Percentiles rank a stretch among this genome's conserved stretches.
Evolutionary conservation across 2,113 vertebrate species (phyloP).

Genomic region (Callipepla californica): DNA sequence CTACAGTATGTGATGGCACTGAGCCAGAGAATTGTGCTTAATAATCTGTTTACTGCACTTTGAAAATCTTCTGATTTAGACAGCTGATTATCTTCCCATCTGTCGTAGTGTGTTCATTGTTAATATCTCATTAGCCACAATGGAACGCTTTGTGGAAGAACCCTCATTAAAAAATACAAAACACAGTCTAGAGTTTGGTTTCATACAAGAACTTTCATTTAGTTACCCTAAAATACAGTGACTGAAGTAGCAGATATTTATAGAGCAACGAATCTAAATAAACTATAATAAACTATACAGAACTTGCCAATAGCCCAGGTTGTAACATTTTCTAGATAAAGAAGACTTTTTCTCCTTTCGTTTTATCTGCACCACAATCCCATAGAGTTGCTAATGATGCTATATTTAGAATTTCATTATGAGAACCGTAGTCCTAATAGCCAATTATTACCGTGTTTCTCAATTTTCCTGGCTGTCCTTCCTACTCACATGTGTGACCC

Average conservation of each 20-base stretch:
- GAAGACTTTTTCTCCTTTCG: not conserved
- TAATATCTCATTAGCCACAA: slow-evolving; percentile 27
- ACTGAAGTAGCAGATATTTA: not conserved
- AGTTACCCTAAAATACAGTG: not conserved
- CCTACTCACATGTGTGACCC: not conserved
- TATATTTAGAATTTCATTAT: not conserved
- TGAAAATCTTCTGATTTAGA: slow-evolving; percentile 33
- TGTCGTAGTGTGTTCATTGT: not conserved
- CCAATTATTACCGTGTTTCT: not conserved
- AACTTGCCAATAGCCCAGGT: not conserved
- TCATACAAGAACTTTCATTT: not conserved
- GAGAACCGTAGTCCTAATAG: not conserved
- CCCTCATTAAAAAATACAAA: not conserved
- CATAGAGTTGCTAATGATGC: not conserved
- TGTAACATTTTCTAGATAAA: not conserved
- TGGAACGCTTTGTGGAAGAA: not conserved
- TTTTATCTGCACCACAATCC: not conserved
- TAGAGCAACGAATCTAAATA: not conserved
- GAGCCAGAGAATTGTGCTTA: slow-evolving; percentile 33
- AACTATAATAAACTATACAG: not conserved
- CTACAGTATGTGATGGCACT: not conserved
- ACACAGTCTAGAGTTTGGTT: not conserved
- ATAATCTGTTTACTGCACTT: slow-evolving; percentile 46
- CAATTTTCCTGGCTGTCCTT: not conserved
- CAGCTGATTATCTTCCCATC: slow-evolving; percentile 38